These are phyloP conservation scores for Centrocercus urophasianus DNA, from an alignment of 2,113 vertebrate genomes.

Conservation along the genomic window DNA sequence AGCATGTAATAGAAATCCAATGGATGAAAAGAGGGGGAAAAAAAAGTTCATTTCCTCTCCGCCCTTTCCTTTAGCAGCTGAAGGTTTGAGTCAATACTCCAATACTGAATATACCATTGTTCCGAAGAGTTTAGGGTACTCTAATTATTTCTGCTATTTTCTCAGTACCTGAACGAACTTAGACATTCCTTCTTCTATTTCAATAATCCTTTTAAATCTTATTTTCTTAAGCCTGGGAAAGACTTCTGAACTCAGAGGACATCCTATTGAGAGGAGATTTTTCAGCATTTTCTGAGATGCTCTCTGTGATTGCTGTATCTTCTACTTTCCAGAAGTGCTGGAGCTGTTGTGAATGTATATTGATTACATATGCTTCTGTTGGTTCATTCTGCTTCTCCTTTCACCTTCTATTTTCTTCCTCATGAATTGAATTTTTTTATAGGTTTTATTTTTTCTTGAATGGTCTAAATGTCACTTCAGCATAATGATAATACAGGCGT, in stretches of 20 bases:
- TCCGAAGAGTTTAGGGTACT: background rate
- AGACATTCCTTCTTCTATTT: background rate
- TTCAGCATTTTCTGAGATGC: constrained; percentile 4
- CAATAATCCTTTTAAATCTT: constrained; percentile 17
- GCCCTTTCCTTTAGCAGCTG: background rate
- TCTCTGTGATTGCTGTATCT: background rate
- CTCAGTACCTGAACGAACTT: background rate
- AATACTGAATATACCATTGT: background rate
- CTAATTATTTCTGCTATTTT: background rate
- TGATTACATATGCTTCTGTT: background rate
- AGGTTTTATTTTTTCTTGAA: background rate
- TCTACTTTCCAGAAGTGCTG: background rate
- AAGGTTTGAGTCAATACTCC: background rate
- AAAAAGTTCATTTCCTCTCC: background rate
- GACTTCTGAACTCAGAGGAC: constrained; percentile 7
- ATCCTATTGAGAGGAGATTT: constrained; percentile 8
- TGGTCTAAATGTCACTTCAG: background rate
- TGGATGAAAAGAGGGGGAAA: background rate
- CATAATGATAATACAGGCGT: background rate
- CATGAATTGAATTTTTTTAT: background rate
- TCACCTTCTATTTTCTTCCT: constrained; percentile 4
- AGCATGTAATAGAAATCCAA: background rate
- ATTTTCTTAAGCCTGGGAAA: constrained; percentile 3
- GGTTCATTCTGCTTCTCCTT: constrained; percentile 30
- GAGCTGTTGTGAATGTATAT: background rate